Base-by-base conservation (phyloP, 1,140 invertebrate species). In the Nephila pilipes region DNA sequence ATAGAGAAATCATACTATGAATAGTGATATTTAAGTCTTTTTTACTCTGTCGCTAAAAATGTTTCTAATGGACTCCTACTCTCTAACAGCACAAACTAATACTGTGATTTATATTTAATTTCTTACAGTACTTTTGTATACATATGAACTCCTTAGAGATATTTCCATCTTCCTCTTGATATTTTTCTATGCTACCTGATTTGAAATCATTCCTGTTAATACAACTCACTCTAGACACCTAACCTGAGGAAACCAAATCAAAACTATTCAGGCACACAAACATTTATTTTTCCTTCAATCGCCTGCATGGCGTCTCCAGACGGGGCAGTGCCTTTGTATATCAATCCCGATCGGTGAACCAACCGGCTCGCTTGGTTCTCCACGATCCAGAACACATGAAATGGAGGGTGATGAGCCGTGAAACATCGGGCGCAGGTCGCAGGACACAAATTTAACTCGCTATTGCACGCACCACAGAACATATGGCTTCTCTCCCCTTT, bases 381-480 rank as follows among this genome's bases (percentile, higher is more conserved):
- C 79, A 81, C 79, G 80, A 83, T 54, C 80, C 80, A 60, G 20
- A 87, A 87, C 36, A 60, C 22, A 63, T 69, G 93, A 57, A 92
- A 81, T 75, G 83, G 90, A 80, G 89, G 58, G 89, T 58, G 75
- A 58, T 54, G 65, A 69, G 87, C 93, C 93, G 75, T 89, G 93
- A 93, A 93, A 89, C 65, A 25, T 69, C 79, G 80, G 80, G 55
- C 46, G 38, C 32, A 55, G 55, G 69, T 55, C 80, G 80, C 20
- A 29, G 55, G 16, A 87, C 29, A 60, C 85, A 87, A 38, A 58
- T 60, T 60, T 87, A 60, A 83, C 80, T 54, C 85, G 25, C 29
- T 60, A 36, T 54, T 83, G 85, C 85, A 87, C 55, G 85, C 85
- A 60, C 14, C 58, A 60, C 18, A 29, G 57, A 55, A 16, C 54